Conservation (phyloP, 2,113 vertebrate species). For the Chaetodon auriga region DNA sequence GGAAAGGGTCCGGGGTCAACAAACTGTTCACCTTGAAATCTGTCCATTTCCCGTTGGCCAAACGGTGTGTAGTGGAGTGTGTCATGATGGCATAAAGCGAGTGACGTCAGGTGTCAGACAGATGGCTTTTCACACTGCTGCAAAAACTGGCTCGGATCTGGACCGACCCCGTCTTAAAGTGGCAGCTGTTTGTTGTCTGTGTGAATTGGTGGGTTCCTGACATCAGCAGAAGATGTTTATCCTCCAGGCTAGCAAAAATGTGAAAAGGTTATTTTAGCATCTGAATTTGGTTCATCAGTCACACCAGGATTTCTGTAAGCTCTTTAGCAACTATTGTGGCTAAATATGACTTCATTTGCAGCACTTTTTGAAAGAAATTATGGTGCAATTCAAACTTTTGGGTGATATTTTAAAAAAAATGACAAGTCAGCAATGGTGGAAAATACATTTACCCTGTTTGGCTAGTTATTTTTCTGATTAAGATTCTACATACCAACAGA, state of each 20-base stretch:
- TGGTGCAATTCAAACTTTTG: neutral
- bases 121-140: neutral
- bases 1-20: neutral
- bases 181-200: neutral
- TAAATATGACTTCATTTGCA: neutral
- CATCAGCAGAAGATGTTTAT: slow-evolving; percentile 6
- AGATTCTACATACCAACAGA: no score
- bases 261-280: neutral
- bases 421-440: no score
- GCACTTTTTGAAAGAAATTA: neutral
- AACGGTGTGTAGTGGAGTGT: neutral
- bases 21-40: neutral
- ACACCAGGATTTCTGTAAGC: neutral
- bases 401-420: no score
- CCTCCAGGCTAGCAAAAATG: neutral
- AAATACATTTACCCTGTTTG: neutral
- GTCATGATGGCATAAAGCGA: neutral
- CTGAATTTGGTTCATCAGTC: slow-evolving; percentile 26
- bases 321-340: neutral
- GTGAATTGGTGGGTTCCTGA: neutral
- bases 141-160: neutral
- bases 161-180: neutral
- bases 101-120: neutral
- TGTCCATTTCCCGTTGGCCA: neutral
- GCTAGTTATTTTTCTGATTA: neutral